Evolutionary conservation across 2,113 vertebrate species (phyloP), one percentile per base, ranked within the genome.

Genomic region (Ancistrus triradiatus): DNA sequence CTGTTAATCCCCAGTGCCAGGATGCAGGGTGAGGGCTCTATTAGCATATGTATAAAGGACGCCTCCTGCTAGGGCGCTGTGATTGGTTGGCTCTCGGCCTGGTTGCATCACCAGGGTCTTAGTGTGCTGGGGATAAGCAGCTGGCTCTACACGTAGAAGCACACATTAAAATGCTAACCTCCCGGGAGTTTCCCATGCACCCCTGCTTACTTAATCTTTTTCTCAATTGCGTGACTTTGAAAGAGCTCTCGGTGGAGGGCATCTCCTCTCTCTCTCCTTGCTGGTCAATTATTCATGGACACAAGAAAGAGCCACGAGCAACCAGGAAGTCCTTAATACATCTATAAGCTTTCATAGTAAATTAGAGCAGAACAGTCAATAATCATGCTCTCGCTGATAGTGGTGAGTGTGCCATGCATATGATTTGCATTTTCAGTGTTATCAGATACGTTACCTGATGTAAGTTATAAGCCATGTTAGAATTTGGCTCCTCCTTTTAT

Each of bases 41-140:
- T 87, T 88, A 82, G 81, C 84, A 83, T 88, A 83, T 82, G 78
- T 75, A 85, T 83, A 73, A 80, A 15, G 8, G 13, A 74, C 17
- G 50, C 76, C 55, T 60, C 57, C 66, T 66, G 65, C 47, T 18
- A 35, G 28, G 35, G 49, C 3, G 14, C 27, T 69, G 49, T 63
- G 61, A 77, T 66, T 74, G 68, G 69, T 78, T 69, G 72, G 59
- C 77, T 84, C 70, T 37, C 74, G 63, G 65, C 66, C 73, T 14
- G 81, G 67, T 72, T 44, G 43, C 69, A 22, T 63, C 66, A 61
- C 21, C 19, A 70, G 70, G 38, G 69, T 68, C 57, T 57, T 43
- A 47, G 49, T 50, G 48, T 53, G 62, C 67, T 69, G 76, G 70
- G 82, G 68, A 73, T 47, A 70, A 72, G 68, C 65, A 73, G 67